Percentiles rank a stretch among this genome's conserved stretches.
phyloP scores from a whole-genome alignment of 2,888 invertebrate genomes.

The Catocala nupta region DNA sequence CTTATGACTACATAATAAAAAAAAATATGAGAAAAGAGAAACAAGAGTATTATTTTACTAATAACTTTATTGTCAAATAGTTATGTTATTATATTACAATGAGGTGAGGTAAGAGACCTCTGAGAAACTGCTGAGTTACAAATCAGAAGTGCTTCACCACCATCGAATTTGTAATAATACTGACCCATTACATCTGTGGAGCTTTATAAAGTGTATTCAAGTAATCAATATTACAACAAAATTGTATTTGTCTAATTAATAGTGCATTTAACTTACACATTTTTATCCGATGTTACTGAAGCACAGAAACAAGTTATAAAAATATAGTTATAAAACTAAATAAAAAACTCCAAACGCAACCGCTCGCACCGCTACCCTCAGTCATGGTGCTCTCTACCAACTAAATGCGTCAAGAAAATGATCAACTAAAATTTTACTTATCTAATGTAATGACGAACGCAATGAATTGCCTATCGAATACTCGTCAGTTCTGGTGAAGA shows the following conservation, averaged over 20 bases:
- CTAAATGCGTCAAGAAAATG: constrained; percentile 49
- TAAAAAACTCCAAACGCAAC: constrained; percentile 73
- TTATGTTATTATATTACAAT: constrained; percentile 65
- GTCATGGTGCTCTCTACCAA: constrained; percentile 68
- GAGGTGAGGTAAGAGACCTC: constrained; percentile 64
- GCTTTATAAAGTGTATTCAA: constrained; percentile 27
- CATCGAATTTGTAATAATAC: constrained; percentile 72
- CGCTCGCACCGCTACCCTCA: constrained; percentile 66
- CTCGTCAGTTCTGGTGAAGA: constrained; percentile 25
- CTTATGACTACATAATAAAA: background rate
- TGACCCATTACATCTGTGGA: constrained; percentile 50
- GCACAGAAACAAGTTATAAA: constrained; percentile 71
- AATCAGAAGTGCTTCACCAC: constrained; percentile 73
- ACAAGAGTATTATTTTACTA: constrained; percentile 58
- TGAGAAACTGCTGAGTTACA: constrained; percentile 65
- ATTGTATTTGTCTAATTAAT: constrained; percentile 15
- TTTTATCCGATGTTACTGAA: constrained; percentile 68
- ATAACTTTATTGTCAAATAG: constrained; percentile 80
- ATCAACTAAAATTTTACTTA: constrained; percentile 66
- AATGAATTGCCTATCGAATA: constrained; percentile 34
- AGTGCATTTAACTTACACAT: constrained; percentile 24
- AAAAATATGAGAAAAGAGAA: constrained; percentile 19
- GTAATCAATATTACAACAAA: constrained; percentile 19
- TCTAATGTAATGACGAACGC: constrained; percentile 52
- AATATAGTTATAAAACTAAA: constrained; percentile 78